Evolutionary conservation across 2,797 vertebrate genomes (phyloP).

Genomic region (Microchirus variegatus): DNA sequence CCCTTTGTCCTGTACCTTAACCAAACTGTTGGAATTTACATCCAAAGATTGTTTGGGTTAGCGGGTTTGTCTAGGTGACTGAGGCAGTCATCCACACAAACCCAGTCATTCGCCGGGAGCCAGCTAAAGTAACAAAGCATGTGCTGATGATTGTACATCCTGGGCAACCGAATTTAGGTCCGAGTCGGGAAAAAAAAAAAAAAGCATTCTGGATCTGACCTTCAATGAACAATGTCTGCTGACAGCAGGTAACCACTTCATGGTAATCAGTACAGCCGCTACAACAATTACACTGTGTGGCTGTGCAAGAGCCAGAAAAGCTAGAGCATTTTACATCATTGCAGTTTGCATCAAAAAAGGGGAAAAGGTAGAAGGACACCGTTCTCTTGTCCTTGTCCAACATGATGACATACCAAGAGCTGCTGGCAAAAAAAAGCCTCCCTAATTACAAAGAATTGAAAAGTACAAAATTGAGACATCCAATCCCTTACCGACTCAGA

Average conservation of each 20-base stretch:
- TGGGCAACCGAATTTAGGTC: not conserved
- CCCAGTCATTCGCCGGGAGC: not conserved
- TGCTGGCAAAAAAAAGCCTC: not conserved
- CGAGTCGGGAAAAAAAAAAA: slow-evolving; percentile 2
- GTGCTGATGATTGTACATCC: slow-evolving; percentile 2
- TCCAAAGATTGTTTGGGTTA: not conserved
- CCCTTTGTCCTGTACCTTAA: slow-evolving; percentile 1
- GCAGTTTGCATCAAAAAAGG: slow-evolving; percentile 3
- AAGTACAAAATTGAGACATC: not conserved
- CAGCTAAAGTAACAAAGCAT: not conserved
- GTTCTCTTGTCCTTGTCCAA: not conserved
- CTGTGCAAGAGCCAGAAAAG: slow-evolving; percentile 1
- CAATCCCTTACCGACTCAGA: not conserved
- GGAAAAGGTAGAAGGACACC: not conserved
- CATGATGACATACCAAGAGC: not conserved
- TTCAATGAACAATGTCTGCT: slow-evolving; percentile 16
- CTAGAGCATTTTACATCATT: slow-evolving; percentile 4
- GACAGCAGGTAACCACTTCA: slow-evolving; percentile 18
- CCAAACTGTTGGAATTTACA: slow-evolving; percentile 6
- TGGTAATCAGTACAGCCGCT: slow-evolving; percentile 14
- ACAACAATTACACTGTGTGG: slow-evolving; percentile 14
- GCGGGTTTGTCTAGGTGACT: not conserved
- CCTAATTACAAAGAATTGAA: not conserved
- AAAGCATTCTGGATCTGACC: slow-evolving; percentile 28
- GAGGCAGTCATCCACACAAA: no score